A percentile compares a stretch with the other conserved stretches of the same genome.
Conservation (phyloP, 2,113 vertebrate species). For the Phalacrocorax pelagicus region DNA sequence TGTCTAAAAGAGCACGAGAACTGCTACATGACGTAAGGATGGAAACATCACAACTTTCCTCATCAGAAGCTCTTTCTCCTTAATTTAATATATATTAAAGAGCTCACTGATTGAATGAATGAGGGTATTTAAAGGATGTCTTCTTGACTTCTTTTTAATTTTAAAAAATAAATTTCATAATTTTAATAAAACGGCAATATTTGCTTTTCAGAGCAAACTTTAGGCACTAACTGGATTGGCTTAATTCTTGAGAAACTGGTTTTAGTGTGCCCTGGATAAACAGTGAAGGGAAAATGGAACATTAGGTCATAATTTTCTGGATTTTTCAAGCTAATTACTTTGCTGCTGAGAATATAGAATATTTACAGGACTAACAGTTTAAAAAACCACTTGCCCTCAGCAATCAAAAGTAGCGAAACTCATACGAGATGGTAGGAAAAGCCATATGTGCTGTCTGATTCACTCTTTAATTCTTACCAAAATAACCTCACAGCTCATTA, state of each 20-base stretch:
- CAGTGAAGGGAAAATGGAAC: not conserved
- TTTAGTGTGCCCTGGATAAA: not conserved
- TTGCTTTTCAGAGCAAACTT: not conserved
- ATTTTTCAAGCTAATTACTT: not conserved
- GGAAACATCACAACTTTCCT: not conserved
- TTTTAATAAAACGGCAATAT: not conserved
- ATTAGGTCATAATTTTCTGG: not conserved
- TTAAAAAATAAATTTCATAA: not conserved
- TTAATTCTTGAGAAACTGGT: not conserved
- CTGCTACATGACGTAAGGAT: not conserved
- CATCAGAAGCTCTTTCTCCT: not conserved
- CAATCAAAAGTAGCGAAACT: not conserved
- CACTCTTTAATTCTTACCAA: not conserved
- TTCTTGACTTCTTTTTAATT: not conserved
- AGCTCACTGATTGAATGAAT: not conserved
- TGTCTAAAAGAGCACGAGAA: rapidly evolving
- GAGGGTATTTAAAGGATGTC: not conserved
- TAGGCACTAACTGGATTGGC: not conserved
- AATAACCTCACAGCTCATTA: not conserved
- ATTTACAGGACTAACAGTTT: not conserved
- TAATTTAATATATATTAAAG: not conserved
- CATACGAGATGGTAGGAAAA: not conserved
- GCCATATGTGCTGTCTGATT: not conserved
- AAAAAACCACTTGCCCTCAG: not conserved
- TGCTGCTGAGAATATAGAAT: not conserved